Percentiles rank a stretch among this genome's conserved stretches.
phyloP scores from a whole-genome alignment of 2,888 invertebrate genomes.

The Thereva unica region DNA sequence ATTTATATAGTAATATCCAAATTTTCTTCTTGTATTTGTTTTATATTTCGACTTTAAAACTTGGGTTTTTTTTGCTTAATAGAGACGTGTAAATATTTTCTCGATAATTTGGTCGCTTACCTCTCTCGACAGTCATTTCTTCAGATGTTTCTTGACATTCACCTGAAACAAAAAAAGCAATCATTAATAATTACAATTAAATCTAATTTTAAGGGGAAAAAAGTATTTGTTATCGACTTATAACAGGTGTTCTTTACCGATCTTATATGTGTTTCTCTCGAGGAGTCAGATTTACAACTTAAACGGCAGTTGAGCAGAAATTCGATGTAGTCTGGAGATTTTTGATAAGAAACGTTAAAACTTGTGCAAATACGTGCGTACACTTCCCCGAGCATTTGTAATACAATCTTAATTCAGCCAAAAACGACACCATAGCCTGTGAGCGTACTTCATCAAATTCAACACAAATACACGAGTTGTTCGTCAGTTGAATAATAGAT shows the following conservation, averaged over 20 bases:
- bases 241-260: background rate
- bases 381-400: slow-evolving; percentile 3
- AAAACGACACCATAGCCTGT: slow-evolving; percentile 8
- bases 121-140: slow-evolving; percentile 58
- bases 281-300: background rate
- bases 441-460: slow-evolving; percentile 15
- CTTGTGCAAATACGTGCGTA: slow-evolving; percentile 20
- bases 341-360: slow-evolving; percentile 20
- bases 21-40: too few species aligned
- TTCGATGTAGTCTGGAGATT: slow-evolving; percentile 22
- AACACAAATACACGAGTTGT: slow-evolving; percentile 22
- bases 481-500: slow-evolving; percentile 36
- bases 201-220: too few species aligned
- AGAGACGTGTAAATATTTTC: too few species aligned
- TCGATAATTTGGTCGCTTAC: slow-evolving; percentile 44
- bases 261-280: slow-evolving; percentile 6
- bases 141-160: slow-evolving; percentile 57
- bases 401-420: slow-evolving; percentile 7
- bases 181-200: background rate
- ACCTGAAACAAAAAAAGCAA: slow-evolving; percentile 49
- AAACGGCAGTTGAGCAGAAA: slow-evolving; percentile 20
- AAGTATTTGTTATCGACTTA: too few species aligned
- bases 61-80: too few species aligned
- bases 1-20: too few species aligned
- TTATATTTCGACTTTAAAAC: too few species aligned